Evolutionary conservation across 2,797 vertebrate species (phyloP), one percentile per base, ranked within the genome.

Genomic region (Chelon labrosus): DNA sequence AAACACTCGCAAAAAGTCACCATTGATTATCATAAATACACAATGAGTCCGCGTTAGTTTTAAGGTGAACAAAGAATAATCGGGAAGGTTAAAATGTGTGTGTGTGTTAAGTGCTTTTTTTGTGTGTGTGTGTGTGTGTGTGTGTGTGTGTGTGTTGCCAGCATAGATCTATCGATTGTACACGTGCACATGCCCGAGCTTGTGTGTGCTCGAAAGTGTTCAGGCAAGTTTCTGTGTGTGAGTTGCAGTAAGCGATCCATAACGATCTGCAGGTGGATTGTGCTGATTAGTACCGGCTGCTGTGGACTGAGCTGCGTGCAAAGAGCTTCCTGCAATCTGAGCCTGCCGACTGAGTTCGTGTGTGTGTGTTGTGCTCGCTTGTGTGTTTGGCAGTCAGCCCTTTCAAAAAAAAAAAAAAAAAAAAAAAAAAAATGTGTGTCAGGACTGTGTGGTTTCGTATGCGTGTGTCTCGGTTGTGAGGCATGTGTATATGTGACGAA

Each of bases 311-410:
- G 91, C 92, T 92, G 93, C 92, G 90, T 93, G 90, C 93, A 93
- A 93, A 94, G 92, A 92, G 92, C 93, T 95, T 94, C 94, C 94
- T 95, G 94, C 92, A 94, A 95, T 92, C 91, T 72, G 93, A 95
- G 91, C 92, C 89, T 75, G 75, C 67, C 65, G 72, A 77, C 79
- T 44, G 71, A 65, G 73, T 38, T 67, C 31, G 77, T 63, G 67
- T 20, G 41, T 56, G 50, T 27, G 52, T 41, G 47, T 20, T 31
- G 56, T 53, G 66, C 57, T 71, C 46, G 31, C 60, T 38, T 75
- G 65, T 65, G 77, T 50, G 62, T 62, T 31, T 89, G 86, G 84
- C 88, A 79, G 77, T 17, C 75, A 60, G 78, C 79, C 84, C 70
- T 77, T 47, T 61, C 11, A 50, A 63, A 86, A 62, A 86, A 22